A percentile compares a stretch with the other conserved stretches of the same genome.
phyloP scores from a whole-genome alignment of 2,113 vertebrate species.

The Laticauda colubrina region DNA sequence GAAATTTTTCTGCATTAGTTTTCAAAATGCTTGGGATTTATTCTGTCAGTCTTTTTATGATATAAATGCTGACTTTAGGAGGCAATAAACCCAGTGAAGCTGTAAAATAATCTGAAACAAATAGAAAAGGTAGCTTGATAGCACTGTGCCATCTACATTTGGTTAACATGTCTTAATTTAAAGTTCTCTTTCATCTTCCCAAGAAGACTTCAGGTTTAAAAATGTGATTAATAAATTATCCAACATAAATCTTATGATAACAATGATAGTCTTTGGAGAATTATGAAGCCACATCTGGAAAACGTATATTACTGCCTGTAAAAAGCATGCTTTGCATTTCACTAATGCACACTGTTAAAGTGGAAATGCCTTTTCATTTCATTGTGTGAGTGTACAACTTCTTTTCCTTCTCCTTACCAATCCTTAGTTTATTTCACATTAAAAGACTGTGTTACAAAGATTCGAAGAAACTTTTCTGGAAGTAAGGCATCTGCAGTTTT shows the following conservation, averaged over 20 bases:
- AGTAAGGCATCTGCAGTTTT: slow-evolving; percentile 52
- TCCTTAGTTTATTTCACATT: slow-evolving; percentile 71
- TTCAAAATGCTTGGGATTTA: slow-evolving; percentile 67
- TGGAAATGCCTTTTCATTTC: slow-evolving; percentile 74
- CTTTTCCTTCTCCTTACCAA: slow-evolving; percentile 60
- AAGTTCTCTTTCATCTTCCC: slow-evolving; percentile 81
- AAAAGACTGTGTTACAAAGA: slow-evolving; percentile 68
- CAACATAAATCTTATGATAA: slow-evolving; percentile 86
- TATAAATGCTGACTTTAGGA: slow-evolving; percentile 74
- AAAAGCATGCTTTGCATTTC: slow-evolving; percentile 75
- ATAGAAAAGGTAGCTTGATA: slow-evolving; percentile 78
- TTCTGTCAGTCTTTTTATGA: slow-evolving; percentile 71
- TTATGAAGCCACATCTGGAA: slow-evolving; percentile 87
- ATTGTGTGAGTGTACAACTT: slow-evolving; percentile 60
- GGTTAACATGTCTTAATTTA: slow-evolving; percentile 78
- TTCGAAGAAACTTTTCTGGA: slow-evolving; percentile 68
- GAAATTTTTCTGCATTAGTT: slow-evolving; percentile 48
- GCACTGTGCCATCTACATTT: slow-evolving; percentile 75
- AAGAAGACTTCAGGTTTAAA: slow-evolving; percentile 76
- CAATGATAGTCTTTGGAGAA: slow-evolving; percentile 80
- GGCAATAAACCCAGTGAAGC: slow-evolving; percentile 80
- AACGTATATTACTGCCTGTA: slow-evolving; percentile 81
- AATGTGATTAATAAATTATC: slow-evolving; percentile 87
- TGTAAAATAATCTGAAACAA: slow-evolving; percentile 84
- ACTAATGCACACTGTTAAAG: slow-evolving; percentile 76